Base-by-base conservation (phyloP, 1,140 invertebrate species). In the Ectropis grisescens region DNA sequence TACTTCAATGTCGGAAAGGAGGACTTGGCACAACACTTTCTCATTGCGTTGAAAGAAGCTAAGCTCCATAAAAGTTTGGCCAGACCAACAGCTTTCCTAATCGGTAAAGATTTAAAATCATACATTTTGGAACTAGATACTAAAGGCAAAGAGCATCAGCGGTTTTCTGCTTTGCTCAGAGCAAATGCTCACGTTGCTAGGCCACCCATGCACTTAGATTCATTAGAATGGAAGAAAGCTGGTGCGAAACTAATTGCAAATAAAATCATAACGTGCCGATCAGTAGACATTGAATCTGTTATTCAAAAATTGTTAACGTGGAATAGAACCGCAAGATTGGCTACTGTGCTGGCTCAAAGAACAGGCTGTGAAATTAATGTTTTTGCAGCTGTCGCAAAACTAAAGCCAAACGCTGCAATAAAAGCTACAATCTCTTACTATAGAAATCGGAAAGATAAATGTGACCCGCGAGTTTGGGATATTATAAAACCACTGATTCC, bases 1-100 rank as follows among this genome's bases (percentile, higher is more conserved):
- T 72, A 67, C 32, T 72, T 69, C 31, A 37, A 41, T 8, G 59
- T 67, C 34, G n/a, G n/a, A n/a, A n/a, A n/a, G n/a, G n/a, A n/a
- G n/a, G n/a, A n/a, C n/a, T n/a, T n/a, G n/a, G n/a, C n/a, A n/a
- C n/a, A n/a, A n/a, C n/a, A n/a, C n/a, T n/a, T n/a, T n/a, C n/a
- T n/a, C n/a, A n/a, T n/a, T n/a, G n/a, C n/a, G n/a, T n/a, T n/a
- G n/a, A n/a, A n/a, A n/a, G n/a, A n/a, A n/a, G n/a, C n/a, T n/a
- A n/a, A n/a, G n/a, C n/a, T n/a, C n/a, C n/a, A 41, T 1, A 19
- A 41, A 13, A 59, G 62, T 15, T 37, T 70, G 12, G 59, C 55
- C n/a, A n/a, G n/a, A n/a, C n/a, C n/a, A n/a, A n/a, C 38, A 11
- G 10, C 6, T 9, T 1, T 10, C 24, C 2, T 11, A 8, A n/a